A percentile compares a stretch with the other conserved stretches of the same genome.
These are phyloP conservation scores for Taurulus bubalis DNA, from an alignment of 2,113 vertebrate species.

Conservation along the genomic window DNA sequence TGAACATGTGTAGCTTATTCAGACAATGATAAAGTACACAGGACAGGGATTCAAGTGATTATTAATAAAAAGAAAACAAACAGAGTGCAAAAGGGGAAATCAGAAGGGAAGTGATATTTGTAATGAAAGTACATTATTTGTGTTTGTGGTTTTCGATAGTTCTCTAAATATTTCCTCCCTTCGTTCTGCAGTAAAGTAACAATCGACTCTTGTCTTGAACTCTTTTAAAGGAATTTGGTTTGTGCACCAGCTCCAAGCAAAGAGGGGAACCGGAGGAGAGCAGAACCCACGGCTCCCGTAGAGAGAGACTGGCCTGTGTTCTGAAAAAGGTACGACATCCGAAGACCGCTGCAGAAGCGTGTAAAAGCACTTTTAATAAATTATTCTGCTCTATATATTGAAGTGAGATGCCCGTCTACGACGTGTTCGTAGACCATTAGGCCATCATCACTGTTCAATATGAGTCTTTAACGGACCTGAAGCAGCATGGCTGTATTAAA, in stretches of 20 bases:
- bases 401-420: no score
- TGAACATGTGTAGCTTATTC: background rate
- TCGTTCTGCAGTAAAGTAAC: background rate
- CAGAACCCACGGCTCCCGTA: background rate
- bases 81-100: background rate
- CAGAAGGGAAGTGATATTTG: background rate
- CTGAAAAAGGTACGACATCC: constrained; percentile 67
- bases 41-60: background rate
- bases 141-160: background rate
- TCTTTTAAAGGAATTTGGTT: constrained; percentile 63
- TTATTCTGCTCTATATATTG: no score
- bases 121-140: background rate
- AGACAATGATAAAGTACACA: background rate
- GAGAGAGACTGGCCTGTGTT: background rate
- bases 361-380: no score
- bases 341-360: background rate
- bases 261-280: constrained; percentile 10
- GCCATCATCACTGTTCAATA: background rate
- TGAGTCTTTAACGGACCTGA: background rate
- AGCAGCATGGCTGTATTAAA: background rate
- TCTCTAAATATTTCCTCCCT: background rate
- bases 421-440: background rate
- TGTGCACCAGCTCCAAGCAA: constrained; percentile 32
- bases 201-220: background rate
- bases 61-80: background rate